These are phyloP conservation scores for Ophthalmotilapia sp. DNA, from an alignment of 2,113 vertebrate species.

Conservation along the genomic window DNA sequence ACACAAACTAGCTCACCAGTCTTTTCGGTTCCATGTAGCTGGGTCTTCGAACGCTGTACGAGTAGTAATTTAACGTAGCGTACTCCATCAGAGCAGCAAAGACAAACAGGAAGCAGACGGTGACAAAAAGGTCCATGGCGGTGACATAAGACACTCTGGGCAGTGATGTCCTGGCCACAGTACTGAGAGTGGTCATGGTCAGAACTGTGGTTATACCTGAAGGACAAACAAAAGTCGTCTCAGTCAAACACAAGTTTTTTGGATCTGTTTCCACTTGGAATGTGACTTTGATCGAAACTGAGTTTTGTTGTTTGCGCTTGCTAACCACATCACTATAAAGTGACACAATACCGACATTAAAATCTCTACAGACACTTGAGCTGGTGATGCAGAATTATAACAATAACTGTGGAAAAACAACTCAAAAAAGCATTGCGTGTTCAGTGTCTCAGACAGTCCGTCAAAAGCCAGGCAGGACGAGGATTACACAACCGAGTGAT, in stretches of 20 bases:
- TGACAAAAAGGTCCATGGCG: slow-evolving; percentile 96
- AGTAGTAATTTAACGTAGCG: slow-evolving; percentile 91
- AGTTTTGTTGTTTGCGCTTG: not conserved
- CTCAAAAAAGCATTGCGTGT: not conserved
- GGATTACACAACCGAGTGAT: not conserved
- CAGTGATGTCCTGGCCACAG: slow-evolving; percentile 88
- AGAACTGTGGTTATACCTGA: slow-evolving; percentile 94
- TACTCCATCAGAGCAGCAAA: slow-evolving; percentile 98
- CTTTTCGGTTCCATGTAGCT: slow-evolving; percentile 75
- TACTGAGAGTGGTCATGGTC: slow-evolving; percentile 96
- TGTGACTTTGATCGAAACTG: not conserved
- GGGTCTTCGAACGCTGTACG: slow-evolving; percentile 74
- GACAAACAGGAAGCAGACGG: slow-evolving; percentile 95
- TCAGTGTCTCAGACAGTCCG: not conserved
- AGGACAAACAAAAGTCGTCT: not conserved
- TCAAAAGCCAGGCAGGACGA: not conserved
- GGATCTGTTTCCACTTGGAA: not conserved
- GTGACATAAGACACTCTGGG: slow-evolving; percentile 94
- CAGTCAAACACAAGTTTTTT: not conserved
- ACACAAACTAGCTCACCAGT: slow-evolving; percentile 66
- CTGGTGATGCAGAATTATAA: not conserved
- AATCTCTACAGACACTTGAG: not conserved
- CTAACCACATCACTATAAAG: not conserved
- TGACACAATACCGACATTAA: not conserved
- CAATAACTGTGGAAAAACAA: not conserved